A percentile compares a stretch with the other conserved stretches of the same genome.
Conservation (phyloP, 2,113 vertebrate species). For the Mirza zaza region DNA sequence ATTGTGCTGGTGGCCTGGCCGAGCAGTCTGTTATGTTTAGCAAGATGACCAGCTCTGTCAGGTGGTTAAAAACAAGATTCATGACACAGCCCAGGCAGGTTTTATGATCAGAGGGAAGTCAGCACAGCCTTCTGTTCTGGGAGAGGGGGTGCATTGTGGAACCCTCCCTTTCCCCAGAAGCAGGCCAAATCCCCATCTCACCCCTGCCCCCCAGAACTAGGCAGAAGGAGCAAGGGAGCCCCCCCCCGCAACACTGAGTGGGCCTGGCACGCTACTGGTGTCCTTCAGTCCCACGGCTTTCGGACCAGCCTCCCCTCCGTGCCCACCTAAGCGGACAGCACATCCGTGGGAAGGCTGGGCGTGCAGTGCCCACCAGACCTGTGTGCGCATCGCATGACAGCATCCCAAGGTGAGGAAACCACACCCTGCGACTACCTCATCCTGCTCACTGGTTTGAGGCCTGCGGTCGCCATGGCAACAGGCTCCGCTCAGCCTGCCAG, state of each 20-base stretch:
- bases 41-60: not conserved
- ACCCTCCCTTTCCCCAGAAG: not conserved
- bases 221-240: not conserved
- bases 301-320: not conserved
- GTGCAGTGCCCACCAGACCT: not conserved
- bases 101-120: not conserved
- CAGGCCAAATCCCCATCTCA: slow-evolving; percentile 6
- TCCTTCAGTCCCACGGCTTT: not conserved
- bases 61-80: not conserved
- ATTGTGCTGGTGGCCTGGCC: not conserved
- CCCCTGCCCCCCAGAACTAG: not conserved
- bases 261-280: not conserved
- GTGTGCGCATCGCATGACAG: not conserved
- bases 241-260: not conserved
- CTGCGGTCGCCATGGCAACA: slow-evolving; percentile 77
- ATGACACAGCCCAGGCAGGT: not conserved
- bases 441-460: slow-evolving; percentile 63
- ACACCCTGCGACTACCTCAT: slow-evolving; percentile 55
- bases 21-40: not conserved
- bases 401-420: slow-evolving; percentile 50
- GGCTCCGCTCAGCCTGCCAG: slow-evolving; percentile 70
- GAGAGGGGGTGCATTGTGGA: not conserved
- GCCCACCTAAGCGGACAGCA: slow-evolving; percentile 6
- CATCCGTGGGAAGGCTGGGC: not conserved
- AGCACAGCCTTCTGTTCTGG: not conserved